Percentiles rank a stretch among this genome's conserved stretches.
phyloP scores from a whole-genome alignment of 2,888 invertebrate species.

The Horisme vitalbata region DNA sequence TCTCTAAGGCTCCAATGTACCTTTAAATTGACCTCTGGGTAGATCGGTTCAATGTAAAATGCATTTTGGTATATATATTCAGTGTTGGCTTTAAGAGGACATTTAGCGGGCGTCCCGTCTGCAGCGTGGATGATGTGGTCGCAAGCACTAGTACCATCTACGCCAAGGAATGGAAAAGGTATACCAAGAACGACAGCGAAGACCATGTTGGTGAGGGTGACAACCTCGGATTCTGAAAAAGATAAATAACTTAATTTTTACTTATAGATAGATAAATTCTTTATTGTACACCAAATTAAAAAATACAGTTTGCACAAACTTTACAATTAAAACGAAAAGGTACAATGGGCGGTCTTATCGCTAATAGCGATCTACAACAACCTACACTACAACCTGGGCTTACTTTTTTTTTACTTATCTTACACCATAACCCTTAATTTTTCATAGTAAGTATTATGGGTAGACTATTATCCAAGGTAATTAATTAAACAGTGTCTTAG shows the following conservation, averaged over 20 bases:
- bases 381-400: no score
- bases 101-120: slow-evolving; percentile 76
- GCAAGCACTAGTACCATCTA: slow-evolving; percentile 56
- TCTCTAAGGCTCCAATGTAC: slow-evolving; percentile 85
- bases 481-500: no score
- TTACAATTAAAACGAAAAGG: no score
- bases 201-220: slow-evolving; percentile 81
- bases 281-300: no score
- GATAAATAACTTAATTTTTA: not conserved
- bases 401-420: no score
- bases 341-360: no score
- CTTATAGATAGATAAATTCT: no score
- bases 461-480: no score
- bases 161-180: slow-evolving; percentile 88
- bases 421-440: no score
- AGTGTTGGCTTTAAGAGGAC: slow-evolving; percentile 84
- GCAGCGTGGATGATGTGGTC: slow-evolving; percentile 35
- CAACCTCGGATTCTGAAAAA: slow-evolving; percentile 68
- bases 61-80: slow-evolving; percentile 86
- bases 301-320: no score
- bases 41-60: slow-evolving; percentile 73
- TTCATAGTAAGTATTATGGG: no score
- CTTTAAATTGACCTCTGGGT: slow-evolving; percentile 70
- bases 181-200: slow-evolving; percentile 74
- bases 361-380: no score